phyloP scores from a whole-genome alignment of 35 echinoderm and acorn worm species.

The Strongylocentrotus purpuratus region DNA sequence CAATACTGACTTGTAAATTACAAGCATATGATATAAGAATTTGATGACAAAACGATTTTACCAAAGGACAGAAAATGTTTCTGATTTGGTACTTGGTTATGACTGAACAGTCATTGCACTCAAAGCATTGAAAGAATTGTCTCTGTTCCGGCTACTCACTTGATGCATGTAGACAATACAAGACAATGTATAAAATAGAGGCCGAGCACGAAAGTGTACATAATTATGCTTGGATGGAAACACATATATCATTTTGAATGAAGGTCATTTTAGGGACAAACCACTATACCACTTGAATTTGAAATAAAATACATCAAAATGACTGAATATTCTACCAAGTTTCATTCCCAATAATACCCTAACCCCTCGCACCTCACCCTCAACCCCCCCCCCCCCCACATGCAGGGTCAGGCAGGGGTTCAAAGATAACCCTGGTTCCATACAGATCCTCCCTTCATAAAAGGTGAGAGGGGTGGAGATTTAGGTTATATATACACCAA shows the following conservation, averaged over 20 bases:
- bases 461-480: neutral
- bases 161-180: too few relatives aligned
- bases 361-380: neutral
- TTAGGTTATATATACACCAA: constrained; percentile 32
- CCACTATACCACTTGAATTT: neutral
- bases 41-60: too few relatives aligned
- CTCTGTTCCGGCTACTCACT: too few relatives aligned
- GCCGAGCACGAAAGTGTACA: neutral
- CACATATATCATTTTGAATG: neutral
- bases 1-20: too few relatives aligned
- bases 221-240: neutral
- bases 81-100: too few relatives aligned
- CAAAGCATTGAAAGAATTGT: too few relatives aligned
- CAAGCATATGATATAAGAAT: too few relatives aligned
- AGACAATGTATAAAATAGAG: too few relatives aligned
- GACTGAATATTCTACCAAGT: too few relatives aligned
- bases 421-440: neutral
- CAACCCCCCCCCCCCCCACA: neutral
- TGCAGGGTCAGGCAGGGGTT: neutral
- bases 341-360: too few relatives aligned
- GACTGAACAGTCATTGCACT: too few relatives aligned
- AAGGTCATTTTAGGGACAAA: neutral
- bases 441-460: neutral
- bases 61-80: too few relatives aligned
- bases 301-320: neutral